These are phyloP conservation scores for Epinephelus cyanopodus DNA, from an alignment of 2,113 vertebrate genomes.

Conservation along the genomic window DNA sequence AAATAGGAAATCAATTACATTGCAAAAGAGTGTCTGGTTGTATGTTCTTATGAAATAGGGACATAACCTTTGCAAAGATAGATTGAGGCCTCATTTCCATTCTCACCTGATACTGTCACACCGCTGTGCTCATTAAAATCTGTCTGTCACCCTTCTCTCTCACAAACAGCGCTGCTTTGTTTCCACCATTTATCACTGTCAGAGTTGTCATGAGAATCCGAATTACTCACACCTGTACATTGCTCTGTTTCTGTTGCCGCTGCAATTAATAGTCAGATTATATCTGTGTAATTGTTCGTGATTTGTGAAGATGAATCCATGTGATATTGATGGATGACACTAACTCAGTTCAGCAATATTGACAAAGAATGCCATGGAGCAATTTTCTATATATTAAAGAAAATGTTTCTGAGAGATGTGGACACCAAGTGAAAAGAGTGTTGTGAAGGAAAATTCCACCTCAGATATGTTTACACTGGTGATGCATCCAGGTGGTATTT, in stretches of 20 bases:
- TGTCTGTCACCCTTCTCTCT: constrained; percentile 75
- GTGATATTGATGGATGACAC: constrained; percentile 36
- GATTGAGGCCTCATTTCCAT: constrained; percentile 81
- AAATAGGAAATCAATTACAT: constrained; percentile 75
- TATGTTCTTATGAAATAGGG: constrained; percentile 78
- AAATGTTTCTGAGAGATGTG: not conserved
- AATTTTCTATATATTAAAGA: not conserved
- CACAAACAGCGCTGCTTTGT: constrained; percentile 66
- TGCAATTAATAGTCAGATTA: constrained; percentile 59
- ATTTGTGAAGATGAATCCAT: constrained; percentile 41
- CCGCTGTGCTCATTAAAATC: constrained; percentile 82
- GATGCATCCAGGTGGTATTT: not conserved
- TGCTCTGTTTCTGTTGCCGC: constrained; percentile 43
- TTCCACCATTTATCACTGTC: constrained; percentile 82
- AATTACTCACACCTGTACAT: constrained; percentile 62
- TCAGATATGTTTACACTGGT: not conserved
- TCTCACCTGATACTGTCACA: constrained; percentile 81
- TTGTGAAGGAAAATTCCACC: not conserved
- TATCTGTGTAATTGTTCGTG: constrained; percentile 37
- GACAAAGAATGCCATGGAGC: not conserved
- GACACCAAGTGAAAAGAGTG: not conserved
- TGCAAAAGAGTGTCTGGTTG: constrained; percentile 62
- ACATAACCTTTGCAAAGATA: constrained; percentile 81
- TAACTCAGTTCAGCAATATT: not conserved
- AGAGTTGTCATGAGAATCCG: constrained; percentile 75